Conservation (phyloP, 1,140 invertebrate species). For the Philopotamus ludificatus region DNA sequence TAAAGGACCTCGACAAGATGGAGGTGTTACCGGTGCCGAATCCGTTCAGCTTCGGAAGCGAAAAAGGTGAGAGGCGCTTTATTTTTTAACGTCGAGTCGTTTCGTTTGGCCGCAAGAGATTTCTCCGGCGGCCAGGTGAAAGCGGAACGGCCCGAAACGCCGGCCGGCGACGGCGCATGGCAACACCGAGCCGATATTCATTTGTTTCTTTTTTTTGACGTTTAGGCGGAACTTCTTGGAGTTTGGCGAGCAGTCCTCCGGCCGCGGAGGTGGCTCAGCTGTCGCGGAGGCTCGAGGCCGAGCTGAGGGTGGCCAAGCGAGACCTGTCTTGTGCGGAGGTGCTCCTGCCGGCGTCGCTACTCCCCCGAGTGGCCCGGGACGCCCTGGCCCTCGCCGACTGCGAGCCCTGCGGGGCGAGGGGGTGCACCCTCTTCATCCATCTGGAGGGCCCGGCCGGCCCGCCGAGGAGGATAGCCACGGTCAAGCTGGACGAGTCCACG, state of each 20-base stretch:
- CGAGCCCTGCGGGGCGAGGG: slow-evolving; percentile 80
- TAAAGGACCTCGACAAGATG: slow-evolving; percentile 58
- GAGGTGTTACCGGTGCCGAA: slow-evolving; percentile 57
- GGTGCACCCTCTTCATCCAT: slow-evolving; percentile 73
- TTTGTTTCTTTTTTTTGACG: slow-evolving; percentile 18
- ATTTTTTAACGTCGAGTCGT: slow-evolving; percentile 40
- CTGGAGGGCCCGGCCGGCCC: slow-evolving; percentile 67
- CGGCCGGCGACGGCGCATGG: slow-evolving; percentile 15
- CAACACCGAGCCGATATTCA: slow-evolving; percentile 21
- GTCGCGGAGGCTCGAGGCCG: slow-evolving; percentile 69
- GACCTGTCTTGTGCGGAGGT: slow-evolving; percentile 77
- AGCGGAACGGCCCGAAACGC: slow-evolving; percentile 41
- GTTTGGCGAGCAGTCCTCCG: slow-evolving; percentile 33
- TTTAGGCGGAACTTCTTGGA: slow-evolving; percentile 28
- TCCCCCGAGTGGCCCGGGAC: slow-evolving; percentile 71
- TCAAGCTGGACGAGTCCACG: slow-evolving; percentile 79
- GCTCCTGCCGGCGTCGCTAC: slow-evolving; percentile 73
- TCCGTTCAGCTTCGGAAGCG: slow-evolving; percentile 57
- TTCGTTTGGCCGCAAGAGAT: neutral
- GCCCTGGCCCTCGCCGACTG: slow-evolving; percentile 76
- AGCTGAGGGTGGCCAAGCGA: slow-evolving; percentile 71
- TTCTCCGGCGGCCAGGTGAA: neutral
- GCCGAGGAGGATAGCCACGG: slow-evolving; percentile 60
- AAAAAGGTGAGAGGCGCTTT: slow-evolving; percentile 56
- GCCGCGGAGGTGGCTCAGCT: slow-evolving; percentile 58